Evolutionary conservation across 2,888 invertebrate genomes (phyloP).

Genomic region (Oeneis ivallda): DNA sequence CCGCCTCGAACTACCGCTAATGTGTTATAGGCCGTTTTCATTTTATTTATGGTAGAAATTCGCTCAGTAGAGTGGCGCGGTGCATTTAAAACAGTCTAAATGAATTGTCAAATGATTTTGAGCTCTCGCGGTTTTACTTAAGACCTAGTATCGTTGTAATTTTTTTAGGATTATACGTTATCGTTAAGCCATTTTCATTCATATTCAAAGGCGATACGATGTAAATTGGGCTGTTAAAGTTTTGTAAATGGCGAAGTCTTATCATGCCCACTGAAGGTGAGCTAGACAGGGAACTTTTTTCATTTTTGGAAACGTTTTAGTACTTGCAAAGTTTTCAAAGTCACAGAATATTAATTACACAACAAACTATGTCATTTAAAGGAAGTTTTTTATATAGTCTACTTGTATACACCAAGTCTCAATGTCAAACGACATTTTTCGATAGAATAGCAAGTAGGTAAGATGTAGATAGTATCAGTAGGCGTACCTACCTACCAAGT

Average conservation of each 20-base stretch:
- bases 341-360: constrained; percentile 37
- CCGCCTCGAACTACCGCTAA: constrained; percentile 41
- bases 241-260: constrained; percentile 44
- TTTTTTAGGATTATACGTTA: constrained; percentile 35
- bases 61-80: constrained; percentile 37
- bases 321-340: constrained; percentile 43
- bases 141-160: constrained; percentile 38
- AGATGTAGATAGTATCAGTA: no score
- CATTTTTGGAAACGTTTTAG: constrained; percentile 45
- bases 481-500: no score
- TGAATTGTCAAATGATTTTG: constrained; percentile 41
- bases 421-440: not conserved
- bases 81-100: constrained; percentile 40
- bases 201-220: constrained; percentile 36
- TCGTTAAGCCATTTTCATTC: constrained; percentile 36
- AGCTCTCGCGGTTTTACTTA: constrained; percentile 41
- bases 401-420: not conserved
- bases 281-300: constrained; percentile 49
- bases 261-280: constrained; percentile 49
- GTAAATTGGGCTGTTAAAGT: constrained; percentile 31
- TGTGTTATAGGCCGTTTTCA: constrained; percentile 51
- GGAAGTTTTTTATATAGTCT: not conserved
- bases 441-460: not conserved
- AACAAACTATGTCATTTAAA: not conserved
- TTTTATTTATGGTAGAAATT: constrained; percentile 51